Evolutionary conservation across 2,888 invertebrate genomes (phyloP), one percentile per base, ranked within the genome.

Genomic region (Eristalis pertinax): DNA sequence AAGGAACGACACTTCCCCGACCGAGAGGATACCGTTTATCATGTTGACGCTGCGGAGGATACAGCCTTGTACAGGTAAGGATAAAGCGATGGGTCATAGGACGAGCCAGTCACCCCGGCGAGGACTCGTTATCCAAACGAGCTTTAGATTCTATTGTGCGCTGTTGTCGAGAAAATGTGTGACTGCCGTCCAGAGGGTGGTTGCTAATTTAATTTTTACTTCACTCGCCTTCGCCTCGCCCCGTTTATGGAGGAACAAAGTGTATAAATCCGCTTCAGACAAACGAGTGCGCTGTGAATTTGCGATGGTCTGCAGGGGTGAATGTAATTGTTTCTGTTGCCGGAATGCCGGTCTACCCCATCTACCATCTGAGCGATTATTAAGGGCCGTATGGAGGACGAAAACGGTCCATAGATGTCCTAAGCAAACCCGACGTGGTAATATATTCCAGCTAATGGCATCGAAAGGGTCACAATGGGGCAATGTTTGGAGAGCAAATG

Each of bases 11-110:
- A 90, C 78, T 81, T 94, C 90, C 89, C 90, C 50, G 91, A 91
- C 72, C 91, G 90, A 75, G 74, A 72, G 19, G 90, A 90, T 73
- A 90, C 90, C 65, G 89, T 92, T 88, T 92, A 92, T 70, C 92
- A 92, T 85, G 92, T 92, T 24, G 91, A 92, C 70, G 92, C 92
- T 26, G 90, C 92, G 50, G 91, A 92, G 84, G 90, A 92, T 65
- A 92, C 93, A 4, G 89, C 89, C 75, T 88, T 93, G 26, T 93
- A 91, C 89, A 92, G 93, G 93, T 93, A 89, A 88, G 90, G 10
- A 26, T 2, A n/a, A 19, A 1, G 13, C 15, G 15, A 11, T 35
- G 29, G n/a, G 11, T 4, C 29, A 22, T 13, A 3, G 64, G 10
- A 11, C 8, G 60, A 60, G 26, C 13, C 26, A 29, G 13, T 13